Conservation (phyloP, 2,113 vertebrate genomes). For the Seriola aureovittata region DNA sequence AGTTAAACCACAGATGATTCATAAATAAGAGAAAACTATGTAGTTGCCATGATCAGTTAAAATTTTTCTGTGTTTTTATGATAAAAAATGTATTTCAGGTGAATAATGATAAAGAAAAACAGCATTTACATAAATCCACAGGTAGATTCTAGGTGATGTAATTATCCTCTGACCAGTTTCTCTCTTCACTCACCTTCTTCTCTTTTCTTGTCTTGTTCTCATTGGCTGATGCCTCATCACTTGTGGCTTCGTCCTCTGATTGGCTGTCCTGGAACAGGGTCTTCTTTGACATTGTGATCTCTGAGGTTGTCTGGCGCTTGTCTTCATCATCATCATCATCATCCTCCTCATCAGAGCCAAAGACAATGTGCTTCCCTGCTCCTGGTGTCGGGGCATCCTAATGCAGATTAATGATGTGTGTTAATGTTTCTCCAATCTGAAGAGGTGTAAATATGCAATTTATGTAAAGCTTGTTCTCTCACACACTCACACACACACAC, state of each 20-base stretch:
- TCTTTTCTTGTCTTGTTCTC: background rate
- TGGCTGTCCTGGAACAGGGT: conserved; percentile 61
- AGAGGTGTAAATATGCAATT: too few species aligned
- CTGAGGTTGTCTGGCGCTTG: conserved; percentile 17
- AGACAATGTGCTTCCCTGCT: conserved; percentile 89
- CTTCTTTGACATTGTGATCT: conserved; percentile 8
- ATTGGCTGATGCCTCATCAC: conserved; percentile 47
- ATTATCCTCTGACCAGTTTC: background rate
- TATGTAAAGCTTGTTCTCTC: too few species aligned
- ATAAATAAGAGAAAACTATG: background rate
- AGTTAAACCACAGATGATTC: conserved; percentile 2
- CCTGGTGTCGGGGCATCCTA: conserved; percentile 84
- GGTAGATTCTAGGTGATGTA: background rate
- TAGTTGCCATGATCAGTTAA: background rate
- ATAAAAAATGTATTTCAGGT: too few species aligned
- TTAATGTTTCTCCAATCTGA: background rate
- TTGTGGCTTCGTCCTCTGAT: conserved; percentile 50
- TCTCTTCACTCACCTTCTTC: conserved; percentile 60
- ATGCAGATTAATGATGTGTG: background rate
- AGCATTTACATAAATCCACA: background rate
- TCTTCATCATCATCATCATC: conserved; percentile 24
- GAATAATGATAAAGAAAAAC: background rate
- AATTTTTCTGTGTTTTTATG: background rate
- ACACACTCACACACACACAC: background rate
- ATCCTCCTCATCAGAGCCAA: conserved; percentile 85